Evolutionary conservation across 2,888 invertebrate species (phyloP).

Genomic region (Megalurothrips usitatus): DNA sequence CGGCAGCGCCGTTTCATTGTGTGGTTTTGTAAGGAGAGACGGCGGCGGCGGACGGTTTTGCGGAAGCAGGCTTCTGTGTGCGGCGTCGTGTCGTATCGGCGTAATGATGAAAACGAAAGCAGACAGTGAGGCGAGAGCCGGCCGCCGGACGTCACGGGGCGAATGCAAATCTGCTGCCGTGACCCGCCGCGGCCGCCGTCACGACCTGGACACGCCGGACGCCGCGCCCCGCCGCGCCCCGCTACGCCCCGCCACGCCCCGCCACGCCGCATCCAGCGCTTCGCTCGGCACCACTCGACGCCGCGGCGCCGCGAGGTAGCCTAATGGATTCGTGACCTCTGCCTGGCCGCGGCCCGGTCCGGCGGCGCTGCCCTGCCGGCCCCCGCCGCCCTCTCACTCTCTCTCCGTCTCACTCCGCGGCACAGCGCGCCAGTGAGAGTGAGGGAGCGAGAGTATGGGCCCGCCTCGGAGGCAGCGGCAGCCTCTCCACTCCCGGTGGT

Average conservation of each 20-base stretch:
- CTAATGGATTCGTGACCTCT: slow-evolving; percentile 22
- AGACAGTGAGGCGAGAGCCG: no score
- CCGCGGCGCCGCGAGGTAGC: background rate
- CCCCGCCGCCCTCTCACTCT: no score
- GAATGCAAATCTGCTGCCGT: background rate
- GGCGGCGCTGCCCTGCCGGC: background rate
- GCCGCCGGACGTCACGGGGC: no score
- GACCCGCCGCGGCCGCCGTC: background rate
- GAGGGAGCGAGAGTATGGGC: background rate
- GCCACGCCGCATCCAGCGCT: background rate
- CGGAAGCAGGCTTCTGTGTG: no score
- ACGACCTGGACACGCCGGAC: background rate
- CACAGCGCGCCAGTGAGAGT: background rate
- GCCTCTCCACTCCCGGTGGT: no score
- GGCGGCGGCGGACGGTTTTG: no score
- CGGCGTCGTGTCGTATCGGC: no score
- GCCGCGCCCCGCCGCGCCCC: background rate
- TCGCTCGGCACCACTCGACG: background rate
- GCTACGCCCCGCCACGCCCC: background rate
- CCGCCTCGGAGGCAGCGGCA: no score
- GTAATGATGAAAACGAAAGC: no score
- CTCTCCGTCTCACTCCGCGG: no score
- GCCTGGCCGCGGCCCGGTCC: background rate
- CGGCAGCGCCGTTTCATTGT: no score
- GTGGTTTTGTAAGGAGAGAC: no score